phyloP scores from a whole-genome alignment of 1,140 invertebrate genomes.

The Halyomorpha halys region DNA sequence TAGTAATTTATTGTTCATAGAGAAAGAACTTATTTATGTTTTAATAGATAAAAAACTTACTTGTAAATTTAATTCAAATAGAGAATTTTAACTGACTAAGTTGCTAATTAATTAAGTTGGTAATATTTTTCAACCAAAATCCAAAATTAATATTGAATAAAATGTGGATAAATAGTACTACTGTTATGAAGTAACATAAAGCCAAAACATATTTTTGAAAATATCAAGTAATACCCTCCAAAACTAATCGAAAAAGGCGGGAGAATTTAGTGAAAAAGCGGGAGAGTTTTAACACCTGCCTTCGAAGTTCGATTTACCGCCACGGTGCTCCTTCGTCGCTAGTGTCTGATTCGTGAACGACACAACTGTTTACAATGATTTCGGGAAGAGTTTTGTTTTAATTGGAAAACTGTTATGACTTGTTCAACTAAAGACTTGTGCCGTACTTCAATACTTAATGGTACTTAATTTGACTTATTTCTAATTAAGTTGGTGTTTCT shows the following conservation, averaged over 20 bases:
- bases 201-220: background rate
- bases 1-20: too few relatives aligned
- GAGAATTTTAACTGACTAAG: too few relatives aligned
- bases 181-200: background rate
- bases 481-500: background rate
- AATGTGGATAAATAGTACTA: background rate
- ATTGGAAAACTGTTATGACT: background rate
- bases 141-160: background rate
- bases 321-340: background rate
- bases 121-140: background rate
- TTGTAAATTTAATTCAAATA: too few relatives aligned
- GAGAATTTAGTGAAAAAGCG: background rate
- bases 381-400: constrained; percentile 1
- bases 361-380: background rate
- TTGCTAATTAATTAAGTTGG: too few relatives aligned
- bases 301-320: background rate
- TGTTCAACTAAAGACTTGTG: background rate
- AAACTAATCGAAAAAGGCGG: constrained; percentile 9
- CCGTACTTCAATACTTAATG: too few relatives aligned
- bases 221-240: background rate
- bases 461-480: constrained; percentile 2
- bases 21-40: too few relatives aligned
- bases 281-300: constrained; percentile 2
- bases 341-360: constrained; percentile 2
- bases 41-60: too few relatives aligned